Percentiles rank a stretch among this genome's conserved stretches.
These are phyloP conservation scores for Sitodiplosis mosellana DNA, from an alignment of 1,140 invertebrate species.

Conservation along the genomic window DNA sequence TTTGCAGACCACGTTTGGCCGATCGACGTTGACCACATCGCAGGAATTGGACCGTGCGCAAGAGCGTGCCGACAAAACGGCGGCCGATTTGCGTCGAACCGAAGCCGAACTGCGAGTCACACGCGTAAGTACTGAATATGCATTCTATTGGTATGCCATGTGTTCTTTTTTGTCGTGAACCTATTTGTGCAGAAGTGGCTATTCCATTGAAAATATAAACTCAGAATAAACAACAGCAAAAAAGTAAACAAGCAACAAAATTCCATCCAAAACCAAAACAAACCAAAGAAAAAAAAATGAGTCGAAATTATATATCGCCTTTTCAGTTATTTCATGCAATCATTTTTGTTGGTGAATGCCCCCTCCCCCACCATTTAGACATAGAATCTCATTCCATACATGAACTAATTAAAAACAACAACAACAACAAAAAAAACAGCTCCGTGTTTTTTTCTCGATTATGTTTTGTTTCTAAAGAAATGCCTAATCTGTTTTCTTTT, in stretches of 20 bases:
- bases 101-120: conserved; percentile 72
- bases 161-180: not conserved
- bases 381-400: too few relatives aligned
- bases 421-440: too few relatives aligned
- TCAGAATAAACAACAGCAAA: not conserved
- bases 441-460: too few relatives aligned
- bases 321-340: not conserved
- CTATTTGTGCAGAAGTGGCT: not conserved
- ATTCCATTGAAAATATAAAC: not conserved
- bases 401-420: too few relatives aligned
- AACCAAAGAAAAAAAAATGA: not conserved
- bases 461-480: too few relatives aligned
- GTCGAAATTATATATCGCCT: not conserved
- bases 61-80: conserved; percentile 69
- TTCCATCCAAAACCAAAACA: not conserved
- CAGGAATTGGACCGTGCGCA: conserved; percentile 68
- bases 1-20: conserved; percentile 48
- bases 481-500: conserved; percentile 5
- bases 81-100: conserved; percentile 65
- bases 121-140: conserved; percentile 25
- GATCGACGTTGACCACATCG: conserved; percentile 49
- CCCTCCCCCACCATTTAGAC: too few relatives aligned
- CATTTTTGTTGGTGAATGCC: too few relatives aligned
- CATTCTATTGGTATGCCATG: not conserved
- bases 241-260: not conserved